Conservation (phyloP, 2,888 invertebrate species). For the Drosophila percnosoma region DNA sequence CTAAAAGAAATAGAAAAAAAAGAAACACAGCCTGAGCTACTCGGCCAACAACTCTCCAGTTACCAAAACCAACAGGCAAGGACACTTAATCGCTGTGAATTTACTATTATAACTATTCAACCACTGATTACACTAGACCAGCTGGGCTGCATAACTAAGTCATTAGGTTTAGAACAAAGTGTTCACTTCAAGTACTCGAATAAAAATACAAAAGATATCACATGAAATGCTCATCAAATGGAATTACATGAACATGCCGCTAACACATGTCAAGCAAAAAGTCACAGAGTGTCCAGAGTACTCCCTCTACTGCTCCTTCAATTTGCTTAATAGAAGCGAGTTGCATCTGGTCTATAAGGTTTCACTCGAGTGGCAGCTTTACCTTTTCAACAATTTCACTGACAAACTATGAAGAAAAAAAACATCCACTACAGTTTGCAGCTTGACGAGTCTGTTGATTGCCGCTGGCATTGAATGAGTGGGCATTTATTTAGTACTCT, state of each 20-base stretch:
- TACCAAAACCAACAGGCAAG: slow-evolving; percentile 38
- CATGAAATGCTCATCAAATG: slow-evolving; percentile 27
- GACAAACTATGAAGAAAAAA: slow-evolving; percentile 8
- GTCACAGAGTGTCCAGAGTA: slow-evolving; percentile 30
- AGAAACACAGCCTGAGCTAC: slow-evolving; percentile 36
- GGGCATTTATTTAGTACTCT: neutral
- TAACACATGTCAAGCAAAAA: slow-evolving; percentile 36
- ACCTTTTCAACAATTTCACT: slow-evolving; percentile 35
- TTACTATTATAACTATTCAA: slow-evolving; percentile 33
- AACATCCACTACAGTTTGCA: slow-evolving; percentile 2
- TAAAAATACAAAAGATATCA: slow-evolving; percentile 9
- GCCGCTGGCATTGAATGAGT: neutral
- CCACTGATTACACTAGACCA: slow-evolving; percentile 32
- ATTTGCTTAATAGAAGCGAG: slow-evolving; percentile 50
- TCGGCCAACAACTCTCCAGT: slow-evolving; percentile 32
- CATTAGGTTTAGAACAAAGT: slow-evolving; percentile 26
- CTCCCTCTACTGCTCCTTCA: slow-evolving; percentile 34
- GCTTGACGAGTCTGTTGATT: neutral
- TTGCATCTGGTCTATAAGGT: slow-evolving; percentile 10
- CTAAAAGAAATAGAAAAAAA: slow-evolving; percentile 41
- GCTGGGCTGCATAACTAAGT: slow-evolving; percentile 53
- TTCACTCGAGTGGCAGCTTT: slow-evolving; percentile 22
- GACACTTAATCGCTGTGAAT: slow-evolving; percentile 57
- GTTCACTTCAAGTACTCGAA: neutral
- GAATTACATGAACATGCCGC: slow-evolving; percentile 30